Conservation (phyloP, 2,888 invertebrate species). For the Mamestra brassicae region DNA sequence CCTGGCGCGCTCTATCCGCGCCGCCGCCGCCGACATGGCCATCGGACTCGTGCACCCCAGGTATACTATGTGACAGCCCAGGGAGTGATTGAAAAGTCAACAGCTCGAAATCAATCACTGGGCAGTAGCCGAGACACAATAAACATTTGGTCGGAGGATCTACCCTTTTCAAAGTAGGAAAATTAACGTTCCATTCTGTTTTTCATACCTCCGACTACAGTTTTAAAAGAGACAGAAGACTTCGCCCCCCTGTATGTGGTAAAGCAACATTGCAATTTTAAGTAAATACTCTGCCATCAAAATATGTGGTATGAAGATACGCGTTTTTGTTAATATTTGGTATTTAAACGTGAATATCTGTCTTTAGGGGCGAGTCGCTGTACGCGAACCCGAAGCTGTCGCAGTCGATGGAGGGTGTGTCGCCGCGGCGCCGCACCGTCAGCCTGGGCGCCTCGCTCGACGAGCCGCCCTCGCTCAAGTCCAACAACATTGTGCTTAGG, state of each 20-base stretch:
- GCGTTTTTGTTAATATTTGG: not conserved
- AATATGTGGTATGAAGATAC: too few relatives aligned
- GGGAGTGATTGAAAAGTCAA: too few relatives aligned
- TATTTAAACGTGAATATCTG: constrained; percentile 55
- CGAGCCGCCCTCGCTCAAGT: constrained; percentile 84
- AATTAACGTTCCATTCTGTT: too few relatives aligned
- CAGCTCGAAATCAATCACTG: too few relatives aligned
- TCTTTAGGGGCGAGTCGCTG: constrained; percentile 88
- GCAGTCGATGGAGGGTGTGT: constrained; percentile 84
- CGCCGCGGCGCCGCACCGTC: constrained; percentile 84
- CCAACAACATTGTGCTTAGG: constrained; percentile 82
- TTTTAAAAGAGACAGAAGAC: too few relatives aligned
- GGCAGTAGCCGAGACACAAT: too few relatives aligned
- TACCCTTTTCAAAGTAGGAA: too few relatives aligned
- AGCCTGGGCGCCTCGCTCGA: constrained; percentile 84
- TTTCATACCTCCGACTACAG: too few relatives aligned
- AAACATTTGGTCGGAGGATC: too few relatives aligned
- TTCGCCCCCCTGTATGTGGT: too few relatives aligned
- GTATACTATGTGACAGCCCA: constrained; percentile 59
- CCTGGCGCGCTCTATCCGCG: constrained; percentile 96
- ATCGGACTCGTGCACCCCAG: constrained; percentile 95
- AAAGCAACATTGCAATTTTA: too few relatives aligned
- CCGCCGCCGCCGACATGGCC: constrained; percentile 98
- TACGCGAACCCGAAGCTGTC: constrained; percentile 91
- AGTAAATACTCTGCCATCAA: too few relatives aligned